Evolutionary conservation across 92 coral and sea anemone species (phyloP), one percentile per base, ranked within the genome.

Genomic region (Epizoanthus ramosus): DNA sequence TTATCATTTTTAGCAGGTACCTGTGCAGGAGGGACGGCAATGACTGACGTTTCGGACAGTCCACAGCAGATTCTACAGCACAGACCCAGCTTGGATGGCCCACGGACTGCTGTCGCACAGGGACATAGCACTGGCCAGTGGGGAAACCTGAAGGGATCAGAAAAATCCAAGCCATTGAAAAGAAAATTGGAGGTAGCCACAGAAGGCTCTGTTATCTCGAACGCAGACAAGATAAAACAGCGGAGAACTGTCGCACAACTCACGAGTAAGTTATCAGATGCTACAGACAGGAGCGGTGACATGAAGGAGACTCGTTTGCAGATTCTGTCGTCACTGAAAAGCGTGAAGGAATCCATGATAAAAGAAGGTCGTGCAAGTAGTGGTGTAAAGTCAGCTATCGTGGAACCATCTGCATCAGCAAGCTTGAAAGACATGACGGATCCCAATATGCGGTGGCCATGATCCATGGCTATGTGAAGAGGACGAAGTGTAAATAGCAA

Each of bases 261-360:
- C 37, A 31, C 18, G 12, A 13, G 33, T 6, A 33, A 24, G 50
- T 15, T 9, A 0, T 50, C 54, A 6, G 43, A 37, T 50, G 54
- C 10, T 50, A 19, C 21, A 16, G n/a, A 52, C 24, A 57, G 68
- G 18, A 68, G 35, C 41, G 25, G 52, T 19, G 61, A 24, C 79
- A 73, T 89, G 66, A 89, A 89, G 56, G 92, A 89, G 68, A 79
- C 75, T 37, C 59, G 92, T 59, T 72, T 89, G 33, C 72, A 79
- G 50, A 89, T 89, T 14, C 75, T 89, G 58, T 89, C 92, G 1
- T 89, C 92, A 8, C 79, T 89, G 14, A 85, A 85, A 18, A 68
- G 80, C 53, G 81, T 63, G 23, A 80, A 86, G 71, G 83, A 75
- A 2, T 75, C 79, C 22, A 64, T 89, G 35, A 76, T 85, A 47